Percentiles rank a stretch among this genome's conserved stretches.
These are phyloP conservation scores for Paedocypris micromegethes DNA, from an alignment of 2,797 vertebrate genomes.

Conservation along the genomic window DNA sequence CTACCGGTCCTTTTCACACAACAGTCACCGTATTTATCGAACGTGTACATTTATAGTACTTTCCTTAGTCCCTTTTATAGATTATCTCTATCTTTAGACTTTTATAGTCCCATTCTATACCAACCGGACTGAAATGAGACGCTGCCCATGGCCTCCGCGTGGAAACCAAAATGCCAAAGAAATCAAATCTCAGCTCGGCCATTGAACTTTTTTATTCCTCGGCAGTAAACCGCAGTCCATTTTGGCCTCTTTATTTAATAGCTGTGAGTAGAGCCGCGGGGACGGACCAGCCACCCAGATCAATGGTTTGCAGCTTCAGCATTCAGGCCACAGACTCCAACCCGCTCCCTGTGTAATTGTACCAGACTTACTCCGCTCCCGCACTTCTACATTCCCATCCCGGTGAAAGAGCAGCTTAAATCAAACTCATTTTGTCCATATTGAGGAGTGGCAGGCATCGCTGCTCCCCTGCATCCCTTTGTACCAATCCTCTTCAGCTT, in stretches of 20 bases:
- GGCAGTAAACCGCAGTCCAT: constrained; percentile 3
- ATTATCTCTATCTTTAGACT: too few species aligned
- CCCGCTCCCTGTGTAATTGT: constrained; percentile 28
- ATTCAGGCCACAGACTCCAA: constrained; percentile 27
- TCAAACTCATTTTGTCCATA: constrained; percentile 38
- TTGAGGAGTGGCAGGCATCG: constrained; percentile 27
- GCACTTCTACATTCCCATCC: constrained; percentile 13
- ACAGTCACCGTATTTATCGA: too few species aligned
- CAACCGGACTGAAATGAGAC: too few species aligned
- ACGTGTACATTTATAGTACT: too few species aligned
- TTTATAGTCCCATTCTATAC: too few species aligned
- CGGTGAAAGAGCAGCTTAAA: constrained; percentile 26
- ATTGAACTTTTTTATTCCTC: neutral
- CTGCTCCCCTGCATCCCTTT: constrained; percentile 31
- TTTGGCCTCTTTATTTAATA: constrained; percentile 16
- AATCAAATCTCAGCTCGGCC: neutral
- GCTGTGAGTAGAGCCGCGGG: neutral
- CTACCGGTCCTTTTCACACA: too few species aligned
- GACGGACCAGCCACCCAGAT: constrained; percentile 6
- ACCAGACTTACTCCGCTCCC: constrained; percentile 21
- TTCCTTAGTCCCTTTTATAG: too few species aligned
- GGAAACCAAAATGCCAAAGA: constrained; percentile 1
- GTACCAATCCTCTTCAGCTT: constrained; percentile 46
- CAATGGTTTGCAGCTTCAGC: constrained; percentile 24
- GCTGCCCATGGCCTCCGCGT: neutral